Conservation (phyloP, 2,113 vertebrate species). For the Sinocyclocheilus maitianheensis region DNA sequence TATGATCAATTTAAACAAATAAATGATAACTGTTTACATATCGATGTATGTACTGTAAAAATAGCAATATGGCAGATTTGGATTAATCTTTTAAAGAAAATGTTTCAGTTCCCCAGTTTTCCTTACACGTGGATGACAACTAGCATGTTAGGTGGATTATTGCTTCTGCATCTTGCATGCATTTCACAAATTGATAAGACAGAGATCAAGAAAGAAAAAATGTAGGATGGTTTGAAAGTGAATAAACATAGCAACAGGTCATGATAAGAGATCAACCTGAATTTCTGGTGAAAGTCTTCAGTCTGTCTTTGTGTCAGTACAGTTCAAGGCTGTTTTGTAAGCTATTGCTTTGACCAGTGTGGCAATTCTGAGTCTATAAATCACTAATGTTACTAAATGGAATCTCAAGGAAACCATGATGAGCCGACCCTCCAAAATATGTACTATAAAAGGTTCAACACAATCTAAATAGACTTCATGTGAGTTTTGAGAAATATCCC, state of each 20-base stretch:
- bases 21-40: too few species aligned
- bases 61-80: too few species aligned
- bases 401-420: background rate
- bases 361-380: background rate
- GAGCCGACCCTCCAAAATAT: background rate
- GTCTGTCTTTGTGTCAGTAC: background rate
- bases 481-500: background rate
- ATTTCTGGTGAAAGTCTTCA: background rate
- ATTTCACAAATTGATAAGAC: conserved; percentile 22
- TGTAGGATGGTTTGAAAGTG: background rate
- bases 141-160: conserved; percentile 67
- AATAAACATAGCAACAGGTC: conserved; percentile 1
- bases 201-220: background rate
- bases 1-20: too few species aligned
- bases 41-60: too few species aligned
- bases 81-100: too few species aligned
- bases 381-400: conserved; percentile 17
- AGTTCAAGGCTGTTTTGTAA: conserved; percentile 18
- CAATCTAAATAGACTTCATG: background rate
- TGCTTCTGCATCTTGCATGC: conserved; percentile 37
- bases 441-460: background rate
- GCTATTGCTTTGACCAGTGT: background rate
- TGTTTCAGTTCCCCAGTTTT: background rate
- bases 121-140: conserved; percentile 51
- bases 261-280: background rate